Conservation (phyloP, 1,140 invertebrate genomes). For the Calephelis nemesis region DNA sequence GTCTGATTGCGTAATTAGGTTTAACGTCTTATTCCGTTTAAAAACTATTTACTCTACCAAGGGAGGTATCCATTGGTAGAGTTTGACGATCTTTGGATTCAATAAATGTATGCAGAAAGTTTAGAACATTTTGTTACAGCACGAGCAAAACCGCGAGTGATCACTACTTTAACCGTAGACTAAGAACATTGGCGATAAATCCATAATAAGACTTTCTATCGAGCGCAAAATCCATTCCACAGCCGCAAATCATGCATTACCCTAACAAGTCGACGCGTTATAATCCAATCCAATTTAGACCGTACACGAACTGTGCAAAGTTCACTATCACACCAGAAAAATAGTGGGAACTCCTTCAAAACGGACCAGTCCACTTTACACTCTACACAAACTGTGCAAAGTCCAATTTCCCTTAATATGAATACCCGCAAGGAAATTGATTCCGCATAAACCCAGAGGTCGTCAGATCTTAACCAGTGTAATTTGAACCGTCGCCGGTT, state of each 20-base stretch:
- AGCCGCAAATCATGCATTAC: slow-evolving; percentile 66
- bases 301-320: slow-evolving; percentile 40
- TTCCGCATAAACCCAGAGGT: slow-evolving; percentile 58
- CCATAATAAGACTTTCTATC: slow-evolving; percentile 20
- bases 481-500: slow-evolving; percentile 27
- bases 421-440: slow-evolving; percentile 60
- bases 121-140: too few species aligned
- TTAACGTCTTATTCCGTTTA: too few species aligned
- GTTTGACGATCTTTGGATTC: too few species aligned
- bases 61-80: too few species aligned
- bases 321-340: slow-evolving; percentile 35
- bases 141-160: neutral
- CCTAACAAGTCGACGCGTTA: slow-evolving; percentile 44
- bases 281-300: slow-evolving; percentile 25
- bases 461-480: slow-evolving; percentile 40
- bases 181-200: slow-evolving; percentile 1
- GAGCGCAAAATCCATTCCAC: slow-evolving; percentile 46
- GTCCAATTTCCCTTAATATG: slow-evolving; percentile 36
- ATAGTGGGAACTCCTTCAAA: slow-evolving; percentile 27
- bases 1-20: too few species aligned
- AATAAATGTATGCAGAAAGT: too few species aligned
- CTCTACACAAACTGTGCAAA: slow-evolving; percentile 40
- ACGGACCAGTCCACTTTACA: slow-evolving; percentile 21
- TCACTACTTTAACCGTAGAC: neutral
- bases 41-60: too few species aligned